A percentile compares a stretch with the other conserved stretches of the same genome.
These are phyloP conservation scores for Styela plicata DNA, from an alignment of 23 tunicate species.

Conservation along the genomic window DNA sequence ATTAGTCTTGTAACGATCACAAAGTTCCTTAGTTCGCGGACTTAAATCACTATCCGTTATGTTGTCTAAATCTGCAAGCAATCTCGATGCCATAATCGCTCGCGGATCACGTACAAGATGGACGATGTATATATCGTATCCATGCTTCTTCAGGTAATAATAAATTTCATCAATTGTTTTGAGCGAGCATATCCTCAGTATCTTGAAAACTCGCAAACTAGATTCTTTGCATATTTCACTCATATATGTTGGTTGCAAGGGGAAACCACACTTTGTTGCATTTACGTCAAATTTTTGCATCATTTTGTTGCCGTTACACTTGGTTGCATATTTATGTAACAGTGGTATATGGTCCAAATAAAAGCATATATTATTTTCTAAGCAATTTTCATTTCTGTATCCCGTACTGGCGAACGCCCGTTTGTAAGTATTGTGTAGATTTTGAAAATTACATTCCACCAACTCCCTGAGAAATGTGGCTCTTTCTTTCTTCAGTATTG, in stretches of 20 bases:
- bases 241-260: slow-evolving; percentile 11
- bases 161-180: slow-evolving; percentile 15
- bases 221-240: slow-evolving; percentile 34
- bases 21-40: background rate
- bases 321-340: slow-evolving; percentile 22
- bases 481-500: slow-evolving; percentile 25
- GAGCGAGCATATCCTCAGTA: slow-evolving; percentile 53
- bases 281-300: background rate
- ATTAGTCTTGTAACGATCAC: background rate
- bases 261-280: slow-evolving; percentile 9
- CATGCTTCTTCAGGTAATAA: background rate
- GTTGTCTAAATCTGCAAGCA: background rate
- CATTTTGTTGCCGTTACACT: background rate
- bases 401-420: slow-evolving; percentile 30
- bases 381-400: slow-evolving; percentile 32
- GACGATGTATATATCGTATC: slow-evolving; percentile 18
- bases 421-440: slow-evolving; percentile 16
- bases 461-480: slow-evolving; percentile 19
- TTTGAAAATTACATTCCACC: slow-evolving; percentile 33
- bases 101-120: slow-evolving; percentile 70
- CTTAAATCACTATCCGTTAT: background rate
- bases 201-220: slow-evolving; percentile 32
- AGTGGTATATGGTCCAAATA: slow-evolving; percentile 26
- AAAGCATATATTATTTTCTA: slow-evolving; percentile 52
- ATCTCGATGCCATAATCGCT: slow-evolving; percentile 53